Evolutionary conservation across 2,797 vertebrate species (phyloP).

Genomic region (Sebastes minor): DNA sequence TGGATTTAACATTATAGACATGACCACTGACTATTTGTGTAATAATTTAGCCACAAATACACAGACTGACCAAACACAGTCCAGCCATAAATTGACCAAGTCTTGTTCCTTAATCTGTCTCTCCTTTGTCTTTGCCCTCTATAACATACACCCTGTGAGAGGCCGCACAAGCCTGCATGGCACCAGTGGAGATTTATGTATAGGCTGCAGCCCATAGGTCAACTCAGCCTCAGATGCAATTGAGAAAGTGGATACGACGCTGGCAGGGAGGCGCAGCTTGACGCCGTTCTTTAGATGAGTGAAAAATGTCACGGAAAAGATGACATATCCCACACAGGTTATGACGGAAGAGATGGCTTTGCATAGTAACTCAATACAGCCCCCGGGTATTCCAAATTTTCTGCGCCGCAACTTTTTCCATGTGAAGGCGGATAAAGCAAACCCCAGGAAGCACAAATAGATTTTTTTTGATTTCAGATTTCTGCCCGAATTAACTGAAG

Average conservation of each 20-base stretch:
- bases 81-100: not conserved
- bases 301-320: constrained; percentile 57
- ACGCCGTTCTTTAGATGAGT: constrained; percentile 35
- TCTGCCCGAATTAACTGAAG: constrained; percentile 29
- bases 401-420: constrained; percentile 10
- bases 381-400: constrained; percentile 7
- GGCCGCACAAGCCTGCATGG: not conserved
- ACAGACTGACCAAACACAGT: not conserved
- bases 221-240: constrained; percentile 43
- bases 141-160: constrained; percentile 1
- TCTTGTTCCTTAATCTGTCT: accelerated
- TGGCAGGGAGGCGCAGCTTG: constrained; percentile 29
- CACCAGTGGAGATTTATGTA: constrained; percentile 46
- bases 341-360: constrained; percentile 26
- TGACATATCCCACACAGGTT: constrained; percentile 34
- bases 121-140: constrained; percentile 21
- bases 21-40: not conserved
- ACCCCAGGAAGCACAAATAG: constrained; percentile 25
- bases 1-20: not conserved
- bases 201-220: constrained; percentile 27
- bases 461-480: constrained; percentile 4
- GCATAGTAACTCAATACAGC: constrained; percentile 21
- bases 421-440: constrained; percentile 12
- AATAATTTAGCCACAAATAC: not conserved
- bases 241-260: constrained; percentile 34